phyloP scores from a whole-genome alignment of 2,113 vertebrate species.

The Fulmarus glacialis region DNA sequence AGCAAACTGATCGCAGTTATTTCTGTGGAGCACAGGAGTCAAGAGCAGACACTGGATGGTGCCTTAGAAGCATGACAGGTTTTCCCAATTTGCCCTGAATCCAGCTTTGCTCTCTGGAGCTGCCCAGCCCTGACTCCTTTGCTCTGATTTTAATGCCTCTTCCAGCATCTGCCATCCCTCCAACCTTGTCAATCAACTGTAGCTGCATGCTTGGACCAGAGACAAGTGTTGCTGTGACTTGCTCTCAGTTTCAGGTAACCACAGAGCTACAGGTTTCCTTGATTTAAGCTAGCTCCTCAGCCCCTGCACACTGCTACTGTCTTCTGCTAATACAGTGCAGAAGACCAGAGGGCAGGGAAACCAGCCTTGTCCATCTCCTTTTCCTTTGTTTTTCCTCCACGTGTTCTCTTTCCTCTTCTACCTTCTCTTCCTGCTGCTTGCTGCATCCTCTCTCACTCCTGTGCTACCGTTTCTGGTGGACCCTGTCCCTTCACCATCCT shows the following conservation, averaged over 20 bases:
- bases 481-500: background rate
- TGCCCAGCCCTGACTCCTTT: background rate
- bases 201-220: background rate
- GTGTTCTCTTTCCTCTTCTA: background rate
- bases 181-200: background rate
- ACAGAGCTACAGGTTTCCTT: background rate
- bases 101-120: background rate
- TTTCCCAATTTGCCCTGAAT: background rate
- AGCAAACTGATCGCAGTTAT: accelerated
- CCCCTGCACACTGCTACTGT: too few species aligned
- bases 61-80: background rate
- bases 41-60: background rate
- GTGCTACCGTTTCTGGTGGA: background rate
- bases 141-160: background rate
- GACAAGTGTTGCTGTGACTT: background rate
- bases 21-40: background rate
- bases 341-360: background rate
- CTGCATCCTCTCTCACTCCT: background rate
- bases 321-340: background rate
- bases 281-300: background rate
- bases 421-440: background rate
- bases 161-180: too few species aligned
- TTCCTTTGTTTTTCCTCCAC: background rate
- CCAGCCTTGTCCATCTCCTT: background rate
- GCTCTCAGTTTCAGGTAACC: background rate